Conservation (phyloP, 2,888 invertebrate genomes). For the Monoplex corrugatus region DNA sequence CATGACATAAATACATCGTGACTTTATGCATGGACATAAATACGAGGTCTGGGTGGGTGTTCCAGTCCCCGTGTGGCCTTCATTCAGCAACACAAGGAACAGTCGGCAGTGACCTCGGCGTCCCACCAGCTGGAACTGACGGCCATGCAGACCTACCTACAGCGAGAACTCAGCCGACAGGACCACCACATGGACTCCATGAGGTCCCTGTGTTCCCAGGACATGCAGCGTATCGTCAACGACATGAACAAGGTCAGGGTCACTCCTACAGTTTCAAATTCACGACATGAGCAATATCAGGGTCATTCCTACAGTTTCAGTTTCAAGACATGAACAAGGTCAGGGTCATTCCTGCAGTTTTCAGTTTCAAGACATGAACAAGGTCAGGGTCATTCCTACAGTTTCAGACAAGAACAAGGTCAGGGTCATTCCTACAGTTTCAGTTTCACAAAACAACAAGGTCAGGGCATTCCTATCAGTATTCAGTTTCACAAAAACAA, state of each 20-base stretch:
- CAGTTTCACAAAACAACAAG: too few relatives aligned
- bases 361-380: slow-evolving; percentile 70
- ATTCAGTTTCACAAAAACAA: too few relatives aligned
- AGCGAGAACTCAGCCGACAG: slow-evolving; percentile 73
- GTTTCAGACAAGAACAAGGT: not conserved
- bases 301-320: too few relatives aligned
- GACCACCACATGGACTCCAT: slow-evolving; percentile 70
- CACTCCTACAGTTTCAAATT: too few relatives aligned
- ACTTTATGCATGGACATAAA: too few relatives aligned
- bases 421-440: not conserved
- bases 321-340: too few relatives aligned
- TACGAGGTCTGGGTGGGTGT: not conserved
- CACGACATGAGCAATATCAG: not conserved
- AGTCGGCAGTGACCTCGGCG: slow-evolving; percentile 69
- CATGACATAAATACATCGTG: too few relatives aligned
- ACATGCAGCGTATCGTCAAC: slow-evolving; percentile 64
- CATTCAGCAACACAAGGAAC: slow-evolving; percentile 71
- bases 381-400: too few relatives aligned
- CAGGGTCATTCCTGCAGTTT: too few relatives aligned
- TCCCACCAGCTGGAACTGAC: slow-evolving; percentile 73
- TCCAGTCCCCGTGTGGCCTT: slow-evolving; percentile 70
- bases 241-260: slow-evolving; percentile 69
- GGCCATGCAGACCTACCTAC: slow-evolving; percentile 73
- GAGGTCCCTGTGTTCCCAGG: slow-evolving; percentile 66
- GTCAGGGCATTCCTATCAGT: too few relatives aligned